These are phyloP conservation scores for Otolemur garnettii DNA, from an alignment of 2,113 vertebrate genomes.

Conservation along the genomic window DNA sequence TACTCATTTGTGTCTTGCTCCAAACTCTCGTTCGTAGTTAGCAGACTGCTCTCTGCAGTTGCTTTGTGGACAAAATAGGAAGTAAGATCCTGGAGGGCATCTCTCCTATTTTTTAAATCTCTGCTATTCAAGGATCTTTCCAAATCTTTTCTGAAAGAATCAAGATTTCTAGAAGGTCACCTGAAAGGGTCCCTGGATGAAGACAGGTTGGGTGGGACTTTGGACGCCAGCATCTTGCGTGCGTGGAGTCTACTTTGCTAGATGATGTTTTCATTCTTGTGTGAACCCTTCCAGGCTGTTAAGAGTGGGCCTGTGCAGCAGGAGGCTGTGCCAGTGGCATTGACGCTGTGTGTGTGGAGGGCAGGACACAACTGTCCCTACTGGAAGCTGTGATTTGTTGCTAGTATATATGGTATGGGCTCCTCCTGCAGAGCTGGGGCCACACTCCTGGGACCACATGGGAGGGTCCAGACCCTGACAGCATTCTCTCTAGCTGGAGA, in stretches of 20 bases:
- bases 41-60: background rate
- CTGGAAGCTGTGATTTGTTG: background rate
- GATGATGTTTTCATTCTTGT: background rate
- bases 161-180: background rate
- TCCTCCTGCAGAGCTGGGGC: background rate
- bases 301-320: no score
- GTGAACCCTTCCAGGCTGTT: background rate
- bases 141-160: background rate
- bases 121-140: background rate
- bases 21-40: background rate
- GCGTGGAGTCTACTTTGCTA: background rate
- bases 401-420: background rate
- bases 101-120: background rate
- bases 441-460: background rate
- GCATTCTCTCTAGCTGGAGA: background rate
- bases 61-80: background rate
- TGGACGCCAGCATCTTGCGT: no score
- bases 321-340: background rate
- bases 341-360: background rate
- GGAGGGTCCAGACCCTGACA: no score
- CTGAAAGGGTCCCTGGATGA: no score
- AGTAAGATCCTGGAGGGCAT: background rate
- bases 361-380: background rate
- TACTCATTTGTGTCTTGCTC: background rate
- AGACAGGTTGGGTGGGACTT: no score